phyloP scores from a whole-genome alignment of 2,888 invertebrate genomes.

The Meteorus cinctellus region DNA sequence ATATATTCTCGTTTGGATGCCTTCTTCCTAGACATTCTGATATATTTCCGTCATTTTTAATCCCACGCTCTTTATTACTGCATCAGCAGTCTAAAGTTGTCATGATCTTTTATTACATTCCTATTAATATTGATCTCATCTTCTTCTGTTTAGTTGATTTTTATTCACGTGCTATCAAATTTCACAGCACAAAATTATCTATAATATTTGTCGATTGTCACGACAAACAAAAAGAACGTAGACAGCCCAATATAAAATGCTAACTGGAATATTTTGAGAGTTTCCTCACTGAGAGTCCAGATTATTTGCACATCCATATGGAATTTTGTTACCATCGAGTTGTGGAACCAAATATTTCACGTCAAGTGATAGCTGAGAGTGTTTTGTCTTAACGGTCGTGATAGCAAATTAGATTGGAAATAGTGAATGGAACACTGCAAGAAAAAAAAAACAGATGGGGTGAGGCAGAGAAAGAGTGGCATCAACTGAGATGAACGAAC shows the following conservation, averaged over 20 bases:
- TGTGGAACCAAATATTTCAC: conserved; percentile 57
- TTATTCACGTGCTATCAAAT: too few species aligned
- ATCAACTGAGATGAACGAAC: neutral
- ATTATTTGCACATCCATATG: conserved; percentile 49
- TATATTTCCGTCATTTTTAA: neutral
- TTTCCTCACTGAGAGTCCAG: conserved; percentile 46
- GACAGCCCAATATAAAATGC: neutral
- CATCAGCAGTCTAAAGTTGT: neutral
- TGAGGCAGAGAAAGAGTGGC: conserved; percentile 31
- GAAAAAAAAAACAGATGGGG: conserved; percentile 26
- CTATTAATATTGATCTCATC: neutral
- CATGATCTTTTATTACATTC: neutral
- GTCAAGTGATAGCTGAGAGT: conserved; percentile 53
- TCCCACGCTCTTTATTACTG: neutral
- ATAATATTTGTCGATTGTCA: neutral
- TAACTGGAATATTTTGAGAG: conserved; percentile 36
- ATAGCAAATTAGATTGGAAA: conserved; percentile 43
- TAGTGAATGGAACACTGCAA: conserved; percentile 5
- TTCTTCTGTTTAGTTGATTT: too few species aligned
- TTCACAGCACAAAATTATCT: too few species aligned
- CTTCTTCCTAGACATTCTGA: neutral
- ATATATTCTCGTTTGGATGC: neutral
- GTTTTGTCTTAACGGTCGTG: conserved; percentile 50
- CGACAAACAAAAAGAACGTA: conserved; percentile 29
- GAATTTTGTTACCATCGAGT: conserved; percentile 29